Conservation (phyloP, 2,113 vertebrate genomes). For the Apteryx mantelli region DNA sequence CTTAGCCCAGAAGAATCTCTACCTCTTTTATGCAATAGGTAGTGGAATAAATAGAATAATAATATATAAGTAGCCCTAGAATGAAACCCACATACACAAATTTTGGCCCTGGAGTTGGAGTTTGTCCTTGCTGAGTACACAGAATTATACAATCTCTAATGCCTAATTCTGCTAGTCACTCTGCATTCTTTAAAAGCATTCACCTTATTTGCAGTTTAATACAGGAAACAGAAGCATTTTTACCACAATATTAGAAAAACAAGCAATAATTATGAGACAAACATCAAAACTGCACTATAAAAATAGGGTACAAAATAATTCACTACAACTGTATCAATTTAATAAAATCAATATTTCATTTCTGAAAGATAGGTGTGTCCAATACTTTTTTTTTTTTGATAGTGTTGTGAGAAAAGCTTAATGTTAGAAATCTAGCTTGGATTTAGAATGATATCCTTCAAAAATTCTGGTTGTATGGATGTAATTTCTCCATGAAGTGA, state of each 20-base stretch:
- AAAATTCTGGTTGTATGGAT: neutral
- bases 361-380: neutral
- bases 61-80: neutral
- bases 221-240: neutral
- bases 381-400: neutral
- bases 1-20: neutral
- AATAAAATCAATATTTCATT: neutral
- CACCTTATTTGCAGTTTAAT: neutral
- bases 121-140: neutral
- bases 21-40: neutral
- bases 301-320: neutral
- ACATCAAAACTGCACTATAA: neutral
- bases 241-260: neutral
- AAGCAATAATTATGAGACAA: neutral
- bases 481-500: neutral
- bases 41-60: neutral
- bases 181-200: neutral
- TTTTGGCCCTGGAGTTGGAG: neutral
- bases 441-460: neutral
- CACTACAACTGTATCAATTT: neutral
- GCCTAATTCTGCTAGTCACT: neutral
- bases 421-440: neutral
- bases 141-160: neutral
- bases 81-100: neutral
- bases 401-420: neutral